phyloP scores from a whole-genome alignment of 2,113 vertebrate species.

The Oncorhynchus tshawytscha region DNA sequence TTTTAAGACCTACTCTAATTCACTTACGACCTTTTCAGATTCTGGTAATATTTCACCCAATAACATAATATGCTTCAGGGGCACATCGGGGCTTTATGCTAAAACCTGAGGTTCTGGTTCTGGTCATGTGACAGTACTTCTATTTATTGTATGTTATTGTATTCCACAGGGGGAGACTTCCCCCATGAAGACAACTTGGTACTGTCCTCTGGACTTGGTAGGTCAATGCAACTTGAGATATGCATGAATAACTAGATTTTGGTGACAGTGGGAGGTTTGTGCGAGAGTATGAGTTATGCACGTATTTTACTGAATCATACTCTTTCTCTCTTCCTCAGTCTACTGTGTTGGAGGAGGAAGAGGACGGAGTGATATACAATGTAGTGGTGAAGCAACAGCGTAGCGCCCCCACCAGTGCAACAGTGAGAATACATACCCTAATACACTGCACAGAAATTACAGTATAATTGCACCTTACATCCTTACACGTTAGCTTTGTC shows the following conservation, averaged over 20 bases:
- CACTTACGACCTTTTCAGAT: not conserved
- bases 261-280: no score
- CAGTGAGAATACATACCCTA: slow-evolving; percentile 42
- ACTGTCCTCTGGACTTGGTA: slow-evolving; percentile 78
- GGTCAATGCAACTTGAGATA: slow-evolving; percentile 19
- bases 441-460: no score
- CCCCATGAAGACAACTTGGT: slow-evolving; percentile 80
- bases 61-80: not conserved
- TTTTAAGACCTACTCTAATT: not conserved
- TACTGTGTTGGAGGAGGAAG: slow-evolving; percentile 77
- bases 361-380: slow-evolving; percentile 80
- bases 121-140: not conserved
- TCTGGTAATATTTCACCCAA: not conserved
- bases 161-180: slow-evolving; percentile 65
- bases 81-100: not conserved
- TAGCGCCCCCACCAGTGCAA: slow-evolving; percentile 26
- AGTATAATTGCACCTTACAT: no score
- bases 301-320: no score
- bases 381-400: slow-evolving; percentile 72
- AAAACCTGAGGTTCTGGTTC: not conserved
- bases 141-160: not conserved
- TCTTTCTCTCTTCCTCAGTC: slow-evolving; percentile 42
- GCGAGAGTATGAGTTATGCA: no score
- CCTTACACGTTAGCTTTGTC: no score
- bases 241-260: no score